Conservation (phyloP, 2,888 invertebrate genomes). For the Shargacucullia verbasci region DNA sequence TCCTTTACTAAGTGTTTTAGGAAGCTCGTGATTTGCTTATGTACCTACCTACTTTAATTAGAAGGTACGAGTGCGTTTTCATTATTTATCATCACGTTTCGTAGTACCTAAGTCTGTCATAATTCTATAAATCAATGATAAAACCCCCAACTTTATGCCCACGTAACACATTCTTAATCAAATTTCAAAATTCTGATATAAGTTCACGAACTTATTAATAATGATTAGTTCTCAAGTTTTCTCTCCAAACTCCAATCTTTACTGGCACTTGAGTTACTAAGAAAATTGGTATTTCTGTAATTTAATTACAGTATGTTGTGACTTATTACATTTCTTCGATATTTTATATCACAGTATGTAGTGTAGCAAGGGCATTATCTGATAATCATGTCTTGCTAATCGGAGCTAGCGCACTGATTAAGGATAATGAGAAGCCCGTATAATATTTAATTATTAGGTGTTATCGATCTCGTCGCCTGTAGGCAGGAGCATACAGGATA, state of each 20-base stretch:
- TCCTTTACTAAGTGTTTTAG: no score
- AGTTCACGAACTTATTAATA: conserved; percentile 43
- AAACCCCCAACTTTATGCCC: no score
- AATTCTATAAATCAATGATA: no score
- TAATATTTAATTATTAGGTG: conserved; percentile 30
- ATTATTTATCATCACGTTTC: no score
- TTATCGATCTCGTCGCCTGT: background rate
- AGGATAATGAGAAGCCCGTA: conserved; percentile 24
- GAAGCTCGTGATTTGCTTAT: no score
- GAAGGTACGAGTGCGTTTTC: no score
- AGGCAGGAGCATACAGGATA: background rate
- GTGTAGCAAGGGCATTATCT: conserved; percentile 14
- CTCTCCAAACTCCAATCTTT: conserved; percentile 18
- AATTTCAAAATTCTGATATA: background rate
- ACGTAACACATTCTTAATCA: no score
- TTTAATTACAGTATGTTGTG: conserved; percentile 29
- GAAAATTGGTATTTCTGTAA: conserved; percentile 32
- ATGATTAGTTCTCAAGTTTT: conserved; percentile 31
- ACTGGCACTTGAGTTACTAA: conserved; percentile 27
- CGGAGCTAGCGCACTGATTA: conserved; percentile 22
- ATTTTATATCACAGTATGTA: conserved; percentile 26
- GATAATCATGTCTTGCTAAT: conserved; percentile 24
- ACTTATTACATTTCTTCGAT: conserved; percentile 21
- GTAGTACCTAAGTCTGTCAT: no score
- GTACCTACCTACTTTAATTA: no score